These are phyloP conservation scores for Chymomyza amoena DNA, from an alignment of 2,888 invertebrate species.

Conservation along the genomic window DNA sequence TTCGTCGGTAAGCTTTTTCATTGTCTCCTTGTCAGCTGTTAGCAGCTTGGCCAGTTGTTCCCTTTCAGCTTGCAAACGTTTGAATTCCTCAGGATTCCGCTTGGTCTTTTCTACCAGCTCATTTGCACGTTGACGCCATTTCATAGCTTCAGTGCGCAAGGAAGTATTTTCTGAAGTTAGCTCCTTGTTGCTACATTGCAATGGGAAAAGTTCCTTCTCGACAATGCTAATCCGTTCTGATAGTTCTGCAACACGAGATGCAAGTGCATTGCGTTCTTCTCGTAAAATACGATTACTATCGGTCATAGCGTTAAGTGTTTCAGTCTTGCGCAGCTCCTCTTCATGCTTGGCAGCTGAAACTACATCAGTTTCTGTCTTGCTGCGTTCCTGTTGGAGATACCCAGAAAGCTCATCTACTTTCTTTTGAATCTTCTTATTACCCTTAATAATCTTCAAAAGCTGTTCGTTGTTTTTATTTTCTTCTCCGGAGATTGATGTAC, in stretches of 20 bases:
- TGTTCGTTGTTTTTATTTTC: constrained; percentile 86
- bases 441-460: constrained; percentile 90
- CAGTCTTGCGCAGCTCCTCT: constrained; percentile 92
- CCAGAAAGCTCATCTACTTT: constrained; percentile 87
- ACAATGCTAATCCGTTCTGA: constrained; percentile 82
- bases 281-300: constrained; percentile 94
- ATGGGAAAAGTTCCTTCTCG: constrained; percentile 86
- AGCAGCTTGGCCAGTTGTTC: constrained; percentile 89
- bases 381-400: constrained; percentile 84
- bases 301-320: constrained; percentile 93
- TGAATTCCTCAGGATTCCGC: constrained; percentile 95
- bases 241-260: constrained; percentile 84
- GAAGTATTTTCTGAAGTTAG: constrained; percentile 87
- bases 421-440: too few relatives aligned
- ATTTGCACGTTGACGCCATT: constrained; percentile 92
- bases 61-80: constrained; percentile 88
- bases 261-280: constrained; percentile 88
- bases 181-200: constrained; percentile 88
- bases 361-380: constrained; percentile 86
- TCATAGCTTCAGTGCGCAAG: constrained; percentile 88
- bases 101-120: constrained; percentile 93
- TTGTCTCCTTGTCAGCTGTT: constrained; percentile 86
- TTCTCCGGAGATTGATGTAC: constrained; percentile 81
- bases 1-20: constrained; percentile 85
- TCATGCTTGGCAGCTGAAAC: constrained; percentile 90